phyloP scores from a whole-genome alignment of 2,888 invertebrate species.

The Nysson spinosus region DNA sequence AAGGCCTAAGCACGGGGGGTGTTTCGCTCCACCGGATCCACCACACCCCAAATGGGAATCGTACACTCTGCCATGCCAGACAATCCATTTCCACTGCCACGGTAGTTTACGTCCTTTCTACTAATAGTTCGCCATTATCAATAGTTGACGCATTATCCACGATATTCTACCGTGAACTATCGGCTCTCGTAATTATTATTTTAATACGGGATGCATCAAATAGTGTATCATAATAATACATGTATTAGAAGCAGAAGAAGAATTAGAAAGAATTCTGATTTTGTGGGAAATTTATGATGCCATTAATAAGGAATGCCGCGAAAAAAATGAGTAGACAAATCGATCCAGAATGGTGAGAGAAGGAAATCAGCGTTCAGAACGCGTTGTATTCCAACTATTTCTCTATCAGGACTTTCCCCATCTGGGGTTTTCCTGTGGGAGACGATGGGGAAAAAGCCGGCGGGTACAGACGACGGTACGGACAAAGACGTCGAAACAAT shows the following conservation, averaged over 20 bases:
- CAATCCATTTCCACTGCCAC: conserved; percentile 34
- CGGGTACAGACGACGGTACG: conserved; percentile 34
- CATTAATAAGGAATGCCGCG: no score
- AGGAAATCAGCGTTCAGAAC: conserved; percentile 56
- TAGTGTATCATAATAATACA: no score
- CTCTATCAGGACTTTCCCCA: conserved; percentile 49
- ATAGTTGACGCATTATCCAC: no score
- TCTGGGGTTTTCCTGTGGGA: conserved; percentile 18
- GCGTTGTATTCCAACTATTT: conserved; percentile 62
- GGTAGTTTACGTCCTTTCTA: conserved; percentile 27
- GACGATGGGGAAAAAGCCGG: conserved; percentile 40
- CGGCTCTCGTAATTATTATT: no score
- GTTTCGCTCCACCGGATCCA: conserved; percentile 39
- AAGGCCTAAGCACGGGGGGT: conserved; percentile 11
- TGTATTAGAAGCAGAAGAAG: background rate
- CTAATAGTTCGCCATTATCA: conserved; percentile 50
- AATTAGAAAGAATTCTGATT: background rate
- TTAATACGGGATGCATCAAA: no score
- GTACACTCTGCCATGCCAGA: conserved; percentile 16
- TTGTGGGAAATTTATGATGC: background rate
- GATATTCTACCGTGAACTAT: no score
- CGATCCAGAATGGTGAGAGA: conserved; percentile 51
- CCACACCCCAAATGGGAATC: conserved; percentile 11
- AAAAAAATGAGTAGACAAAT: conserved; percentile 47
- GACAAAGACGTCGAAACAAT: conserved; percentile 44